These are phyloP conservation scores for Trichonephila clavipes DNA, from an alignment of 1,140 invertebrate species.

Conservation along the genomic window DNA sequence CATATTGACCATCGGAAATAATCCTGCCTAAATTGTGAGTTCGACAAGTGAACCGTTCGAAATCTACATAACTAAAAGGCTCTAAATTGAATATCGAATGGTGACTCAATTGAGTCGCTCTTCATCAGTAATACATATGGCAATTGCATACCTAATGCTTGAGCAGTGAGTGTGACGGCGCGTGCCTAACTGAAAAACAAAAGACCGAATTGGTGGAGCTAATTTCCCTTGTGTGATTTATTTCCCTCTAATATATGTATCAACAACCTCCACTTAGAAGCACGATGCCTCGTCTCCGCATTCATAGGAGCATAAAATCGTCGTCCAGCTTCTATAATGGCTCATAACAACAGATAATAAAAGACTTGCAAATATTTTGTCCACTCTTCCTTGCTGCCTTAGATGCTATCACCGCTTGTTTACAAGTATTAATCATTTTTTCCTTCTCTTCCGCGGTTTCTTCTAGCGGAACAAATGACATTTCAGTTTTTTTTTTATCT, in stretches of 20 bases:
- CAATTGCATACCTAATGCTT: constrained; percentile 10
- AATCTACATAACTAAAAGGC: neutral
- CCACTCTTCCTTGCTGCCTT: constrained; percentile 70
- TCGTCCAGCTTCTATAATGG: constrained; percentile 70
- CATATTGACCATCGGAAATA: neutral
- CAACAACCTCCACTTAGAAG: constrained; percentile 67
- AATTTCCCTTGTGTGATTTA: constrained; percentile 68
- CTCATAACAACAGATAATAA: constrained; percentile 75
- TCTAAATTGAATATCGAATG: neutral
- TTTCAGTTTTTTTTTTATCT: constrained; percentile 49
- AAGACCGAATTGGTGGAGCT: constrained; percentile 40
- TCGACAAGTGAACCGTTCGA: neutral
- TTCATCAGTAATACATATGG: constrained; percentile 1
- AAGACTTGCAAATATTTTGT: constrained; percentile 75
- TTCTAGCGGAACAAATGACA: constrained; percentile 77
- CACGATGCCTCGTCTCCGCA: constrained; percentile 26
- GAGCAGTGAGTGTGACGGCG: constrained; percentile 39
- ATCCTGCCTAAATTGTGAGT: neutral
- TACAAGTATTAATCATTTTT: constrained; percentile 77
- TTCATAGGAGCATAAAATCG: constrained; percentile 73
- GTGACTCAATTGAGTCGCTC: neutral
- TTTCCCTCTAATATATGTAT: constrained; percentile 74
- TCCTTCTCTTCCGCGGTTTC: constrained; percentile 70
- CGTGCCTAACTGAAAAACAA: constrained; percentile 51
- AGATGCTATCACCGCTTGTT: constrained; percentile 76